A percentile compares a stretch with the other conserved stretches of the same genome.
phyloP scores from a whole-genome alignment of 2,888 invertebrate genomes.

The Ischnus inquisitorius region DNA sequence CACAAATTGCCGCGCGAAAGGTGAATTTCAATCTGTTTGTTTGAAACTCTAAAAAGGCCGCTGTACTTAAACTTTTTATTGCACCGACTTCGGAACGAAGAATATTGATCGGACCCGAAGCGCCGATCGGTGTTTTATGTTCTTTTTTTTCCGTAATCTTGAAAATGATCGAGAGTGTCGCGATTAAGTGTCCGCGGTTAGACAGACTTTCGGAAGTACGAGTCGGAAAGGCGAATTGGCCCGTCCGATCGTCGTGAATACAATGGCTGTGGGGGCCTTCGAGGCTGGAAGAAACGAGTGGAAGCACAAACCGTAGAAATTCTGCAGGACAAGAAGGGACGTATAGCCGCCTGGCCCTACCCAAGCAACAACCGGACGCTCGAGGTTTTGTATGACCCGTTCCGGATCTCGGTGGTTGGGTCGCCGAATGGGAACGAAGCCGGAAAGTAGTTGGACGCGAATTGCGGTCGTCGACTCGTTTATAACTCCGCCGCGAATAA shows the following conservation, averaged over 20 bases:
- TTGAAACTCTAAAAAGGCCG: neutral
- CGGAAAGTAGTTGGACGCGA: slow-evolving; percentile 13
- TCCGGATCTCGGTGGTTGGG: neutral
- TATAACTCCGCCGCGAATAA: slow-evolving; percentile 18
- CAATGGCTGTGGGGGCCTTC: neutral
- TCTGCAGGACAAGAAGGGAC: slow-evolving; percentile 25
- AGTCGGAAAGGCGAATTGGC: neutral
- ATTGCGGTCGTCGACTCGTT: slow-evolving; percentile 15
- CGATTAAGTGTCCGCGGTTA: neutral
- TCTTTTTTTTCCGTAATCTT: too few relatives aligned
- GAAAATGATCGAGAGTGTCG: neutral
- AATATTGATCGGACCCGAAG: neutral
- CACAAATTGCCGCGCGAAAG: neutral
- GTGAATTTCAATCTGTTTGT: neutral
- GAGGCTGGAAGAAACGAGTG: slow-evolving; percentile 25
- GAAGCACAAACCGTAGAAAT: slow-evolving; percentile 52
- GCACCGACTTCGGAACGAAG: neutral
- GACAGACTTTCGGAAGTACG: slow-evolving; percentile 26
- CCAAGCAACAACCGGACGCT: neutral
- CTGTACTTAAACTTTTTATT: neutral
- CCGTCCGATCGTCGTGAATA: slow-evolving; percentile 1
- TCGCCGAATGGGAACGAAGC: neutral
- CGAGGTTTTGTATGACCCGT: neutral
- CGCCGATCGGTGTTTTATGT: too few relatives aligned
- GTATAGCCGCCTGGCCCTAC: slow-evolving; percentile 4